phyloP scores from a whole-genome alignment of 1,140 invertebrate genomes.

The Apis dorsata region DNA sequence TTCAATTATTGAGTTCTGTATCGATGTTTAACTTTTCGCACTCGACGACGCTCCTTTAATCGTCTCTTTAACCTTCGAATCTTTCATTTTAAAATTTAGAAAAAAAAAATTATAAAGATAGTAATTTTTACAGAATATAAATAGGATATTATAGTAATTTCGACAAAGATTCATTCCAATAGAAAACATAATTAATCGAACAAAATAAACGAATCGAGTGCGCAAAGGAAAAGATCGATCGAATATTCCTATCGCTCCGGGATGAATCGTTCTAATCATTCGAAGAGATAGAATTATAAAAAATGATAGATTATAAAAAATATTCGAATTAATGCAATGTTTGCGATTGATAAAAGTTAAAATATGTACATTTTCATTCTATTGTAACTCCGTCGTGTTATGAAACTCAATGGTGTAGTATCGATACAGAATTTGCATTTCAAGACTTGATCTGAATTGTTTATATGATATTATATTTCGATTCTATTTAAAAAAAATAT shows the following conservation, averaged over 20 bases:
- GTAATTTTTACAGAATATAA: too few species aligned
- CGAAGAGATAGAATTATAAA: background rate
- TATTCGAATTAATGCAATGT: background rate
- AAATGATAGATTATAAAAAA: background rate
- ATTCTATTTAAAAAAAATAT: too few species aligned
- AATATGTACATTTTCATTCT: constrained; percentile 31
- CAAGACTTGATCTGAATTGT: background rate
- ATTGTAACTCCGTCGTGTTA: constrained; percentile 20
- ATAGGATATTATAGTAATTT: too few species aligned
- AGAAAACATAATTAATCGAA: too few species aligned
- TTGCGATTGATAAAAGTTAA: constrained; percentile 3
- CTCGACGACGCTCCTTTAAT: background rate
- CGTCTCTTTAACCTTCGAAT: background rate
- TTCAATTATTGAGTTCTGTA: constrained; percentile 43
- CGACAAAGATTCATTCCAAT: too few species aligned
- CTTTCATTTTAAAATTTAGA: background rate
- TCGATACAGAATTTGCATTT: too few species aligned
- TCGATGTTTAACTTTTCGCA: constrained; percentile 33
- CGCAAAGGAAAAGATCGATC: constrained; percentile 16
- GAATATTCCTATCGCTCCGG: constrained; percentile 32
- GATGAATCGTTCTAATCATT: constrained; percentile 12
- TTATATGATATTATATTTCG: too few species aligned
- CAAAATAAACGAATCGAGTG: background rate
- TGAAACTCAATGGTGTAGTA: constrained; percentile 18
- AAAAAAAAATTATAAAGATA: background rate